Evolutionary conservation across 2,113 vertebrate genomes (phyloP).

Genomic region (Corydoras maculifer): DNA sequence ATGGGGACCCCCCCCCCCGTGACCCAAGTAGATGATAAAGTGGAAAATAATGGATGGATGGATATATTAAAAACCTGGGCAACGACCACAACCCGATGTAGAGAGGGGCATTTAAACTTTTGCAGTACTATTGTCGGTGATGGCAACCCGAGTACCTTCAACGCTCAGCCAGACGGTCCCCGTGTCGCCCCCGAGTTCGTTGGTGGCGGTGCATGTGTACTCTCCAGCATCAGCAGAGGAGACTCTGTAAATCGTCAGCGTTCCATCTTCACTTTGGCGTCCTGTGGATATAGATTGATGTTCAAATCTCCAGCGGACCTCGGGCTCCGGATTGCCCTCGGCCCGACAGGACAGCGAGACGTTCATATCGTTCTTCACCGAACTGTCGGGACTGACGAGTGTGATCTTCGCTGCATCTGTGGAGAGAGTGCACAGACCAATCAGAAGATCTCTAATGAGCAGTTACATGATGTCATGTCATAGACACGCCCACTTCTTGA

Average conservation of each 20-base stretch:
- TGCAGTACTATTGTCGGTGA: not conserved
- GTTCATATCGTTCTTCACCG: not conserved
- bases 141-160: slow-evolving; percentile 34
- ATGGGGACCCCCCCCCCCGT: too few relatives aligned
- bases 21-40: too few relatives aligned
- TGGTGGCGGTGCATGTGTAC: slow-evolving; percentile 56
- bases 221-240: slow-evolving; percentile 48
- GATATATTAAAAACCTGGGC: too few relatives aligned
- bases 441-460: not conserved
- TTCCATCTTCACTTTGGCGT: slow-evolving; percentile 23
- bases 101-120: not conserved
- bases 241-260: slow-evolving; percentile 42
- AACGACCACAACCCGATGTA: not conserved
- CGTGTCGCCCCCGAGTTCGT: slow-evolving; percentile 37
- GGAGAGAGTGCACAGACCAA: not conserved
- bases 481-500: too few relatives aligned
- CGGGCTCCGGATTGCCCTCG: slow-evolving; percentile 48
- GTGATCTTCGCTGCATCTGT: slow-evolving; percentile 48
- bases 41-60: too few relatives aligned
- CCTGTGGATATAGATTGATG: not conserved
- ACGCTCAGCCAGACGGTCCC: slow-evolving; percentile 38
- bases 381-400: rapidly evolving
- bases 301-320: slow-evolving; percentile 1
- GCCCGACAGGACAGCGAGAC: slow-evolving; percentile 48
- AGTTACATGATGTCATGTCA: too few relatives aligned